Evolutionary conservation across 2,888 invertebrate genomes (phyloP).

Genomic region (Nebria salina): DNA sequence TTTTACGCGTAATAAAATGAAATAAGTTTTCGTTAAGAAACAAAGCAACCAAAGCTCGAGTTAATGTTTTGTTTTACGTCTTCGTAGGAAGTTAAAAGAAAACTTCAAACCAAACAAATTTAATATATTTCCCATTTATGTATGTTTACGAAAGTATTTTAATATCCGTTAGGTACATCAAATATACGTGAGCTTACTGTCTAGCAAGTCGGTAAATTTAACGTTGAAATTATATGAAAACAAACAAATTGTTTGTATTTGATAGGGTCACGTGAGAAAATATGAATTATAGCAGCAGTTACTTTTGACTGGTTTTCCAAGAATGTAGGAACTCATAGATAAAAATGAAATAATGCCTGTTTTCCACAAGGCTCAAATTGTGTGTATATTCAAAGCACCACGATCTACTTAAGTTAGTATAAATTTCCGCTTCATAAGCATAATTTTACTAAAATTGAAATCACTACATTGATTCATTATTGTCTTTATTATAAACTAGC

Average conservation of each 20-base stretch:
- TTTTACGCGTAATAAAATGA: not conserved
- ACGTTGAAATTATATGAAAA: not conserved
- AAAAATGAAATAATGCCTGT: no score
- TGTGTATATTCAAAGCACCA: no score
- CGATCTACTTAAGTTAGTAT: no score
- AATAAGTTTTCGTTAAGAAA: not conserved
- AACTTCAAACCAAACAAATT: not conserved
- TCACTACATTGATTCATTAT: no score
- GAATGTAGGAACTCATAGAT: no score
- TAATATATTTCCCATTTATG: not conserved
- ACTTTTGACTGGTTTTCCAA: no score
- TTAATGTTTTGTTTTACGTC: not conserved
- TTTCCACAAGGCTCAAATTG: no score
- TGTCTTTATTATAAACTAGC: no score
- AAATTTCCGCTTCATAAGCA: no score
- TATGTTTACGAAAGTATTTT: not conserved
- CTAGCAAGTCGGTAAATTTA: not conserved
- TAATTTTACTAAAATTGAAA: no score
- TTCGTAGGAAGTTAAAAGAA: not conserved
- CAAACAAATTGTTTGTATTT: not conserved
- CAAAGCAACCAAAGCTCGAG: not conserved
- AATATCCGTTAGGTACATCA: not conserved
- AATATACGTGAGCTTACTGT: not conserved
- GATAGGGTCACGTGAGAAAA: no score
- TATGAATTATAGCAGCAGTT: no score